Base-by-base conservation (phyloP, 2,888 invertebrate genomes). In the Eupithecia vulgata region DNA sequence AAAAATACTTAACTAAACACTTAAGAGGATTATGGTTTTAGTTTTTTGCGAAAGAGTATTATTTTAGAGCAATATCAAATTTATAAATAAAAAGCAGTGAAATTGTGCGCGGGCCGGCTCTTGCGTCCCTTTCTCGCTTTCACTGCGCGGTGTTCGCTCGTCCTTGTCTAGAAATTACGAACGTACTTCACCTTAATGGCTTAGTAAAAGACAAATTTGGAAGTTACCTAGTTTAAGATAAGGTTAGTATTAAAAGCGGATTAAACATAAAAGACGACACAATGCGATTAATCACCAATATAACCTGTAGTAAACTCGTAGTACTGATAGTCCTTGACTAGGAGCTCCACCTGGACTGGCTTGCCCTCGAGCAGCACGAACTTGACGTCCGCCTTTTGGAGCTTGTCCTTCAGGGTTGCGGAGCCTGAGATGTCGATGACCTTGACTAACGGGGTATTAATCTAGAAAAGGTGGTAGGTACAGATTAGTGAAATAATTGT, bases 291-390 rank as follows among this genome's bases (percentile, higher is more conserved):
- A 91, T 90, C 87, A 96, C 96, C 95, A 84, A 95, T 95, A 78
- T 90, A 90, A 80, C 94, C 92, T 79, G 94, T 87, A 45, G 90
- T 89, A 83, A 95, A 95, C 78, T 95, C 95, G 85, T 95, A 92
- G 76, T 95, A 95, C 78, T 95, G 95, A 85, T 89, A 95, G 82
- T 96, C 95, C 81, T 95, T 95, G 17, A 94, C 84, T 74, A 96
- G 93, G 62, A 95, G 91, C 52, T 89, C 91, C 13, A 93, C 83
- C 8, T 88, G 83, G 0, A 95, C 83, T 0, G 96, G 95, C 73
- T 95, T 93, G 81, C 95, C 91, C 67, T 95, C 95, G 15, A 95
- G 87, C 1, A 96, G 81, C 2, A 90, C 87, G 73, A 95, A 80
- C 77, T 94, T 95, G 0, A 95, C 82, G 45, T 95, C 94, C 1